Evolutionary conservation across 2,888 invertebrate genomes (phyloP), one percentile per base, ranked within the genome.

Genomic region (Cryptocephalus moraei): DNA sequence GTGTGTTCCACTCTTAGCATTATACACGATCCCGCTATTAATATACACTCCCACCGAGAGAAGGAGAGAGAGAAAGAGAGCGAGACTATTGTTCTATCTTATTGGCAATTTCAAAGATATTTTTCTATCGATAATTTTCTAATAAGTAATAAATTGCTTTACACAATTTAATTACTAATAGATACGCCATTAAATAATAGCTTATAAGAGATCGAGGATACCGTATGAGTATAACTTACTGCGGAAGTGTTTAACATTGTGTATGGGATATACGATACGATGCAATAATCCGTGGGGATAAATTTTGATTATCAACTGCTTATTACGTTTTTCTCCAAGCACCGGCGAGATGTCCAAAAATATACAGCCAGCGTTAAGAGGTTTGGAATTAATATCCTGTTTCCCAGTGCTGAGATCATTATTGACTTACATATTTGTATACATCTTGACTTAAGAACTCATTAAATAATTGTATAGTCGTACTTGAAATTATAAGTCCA

Each of bases 11-110:
- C 54, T 54, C 49, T 43, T 49, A 49, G 45, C 48, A 57, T 53
- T 56, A 57, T 53, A 55, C 50, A 55, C 57, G 60, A 60, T 58
- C 56, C 56, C 53, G 54, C 57, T 60, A 57, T 59, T 59, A 61
- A 59, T 59, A 60, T 52, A 58, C 56, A 58, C 61, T 57, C 58
- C 57, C 58, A 58, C 52, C 53, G 54, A 50, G 22, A 22, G 22
- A 22, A 22, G 22, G 22, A 22, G 22, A 22, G 22, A 22, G 22
- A 22, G 22, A 22, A 22, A 22, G 22, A 22, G 22, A 22, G 22
- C 22, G 22, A 49, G 39, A 50, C 57, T 57, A 59, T 59, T 60
- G 59, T 59, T 59, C 56, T 50, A 51, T 50, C 33, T 48, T 50
- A 46, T 52, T 44, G 51, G 54, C 50, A 51, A 51, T 53, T 51